phyloP scores from a whole-genome alignment of 2,797 vertebrate species.

The Odontamblyopus rebecca region DNA sequence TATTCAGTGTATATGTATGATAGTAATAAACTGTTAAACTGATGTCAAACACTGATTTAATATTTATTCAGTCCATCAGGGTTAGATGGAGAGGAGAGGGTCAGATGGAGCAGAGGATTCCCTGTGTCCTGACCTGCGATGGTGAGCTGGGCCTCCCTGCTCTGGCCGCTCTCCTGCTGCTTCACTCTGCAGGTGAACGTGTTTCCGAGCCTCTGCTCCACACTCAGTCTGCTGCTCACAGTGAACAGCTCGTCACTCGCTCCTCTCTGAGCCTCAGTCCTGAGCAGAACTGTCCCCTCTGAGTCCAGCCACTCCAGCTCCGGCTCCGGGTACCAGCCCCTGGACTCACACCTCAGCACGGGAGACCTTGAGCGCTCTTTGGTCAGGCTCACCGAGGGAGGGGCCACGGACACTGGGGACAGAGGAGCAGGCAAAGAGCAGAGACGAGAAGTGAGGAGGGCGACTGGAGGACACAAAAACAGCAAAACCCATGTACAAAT shows the following conservation, averaged over 20 bases:
- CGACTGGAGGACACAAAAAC: too few relatives aligned
- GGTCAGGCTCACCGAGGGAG: neutral
- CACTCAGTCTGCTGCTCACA: constrained; percentile 7
- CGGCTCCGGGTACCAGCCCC: constrained; percentile 36
- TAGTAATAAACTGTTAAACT: too few relatives aligned
- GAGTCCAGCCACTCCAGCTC: constrained; percentile 29
- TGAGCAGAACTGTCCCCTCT: constrained; percentile 5
- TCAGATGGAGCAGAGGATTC: too few relatives aligned
- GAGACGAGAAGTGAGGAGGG: too few relatives aligned
- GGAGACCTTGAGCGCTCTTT: neutral
- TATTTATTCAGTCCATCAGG: neutral
- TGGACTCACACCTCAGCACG: constrained; percentile 22
- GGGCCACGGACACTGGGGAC: constrained; percentile 3
- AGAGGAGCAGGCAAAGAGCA: neutral
- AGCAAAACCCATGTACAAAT: too few relatives aligned
- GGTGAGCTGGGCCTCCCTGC: neutral
- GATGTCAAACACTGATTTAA: too few relatives aligned
- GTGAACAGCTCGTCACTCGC: constrained; percentile 11
- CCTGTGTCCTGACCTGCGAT: neutral
- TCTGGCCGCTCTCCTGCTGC: constrained; percentile 1
- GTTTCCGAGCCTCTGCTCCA: constrained; percentile 9
- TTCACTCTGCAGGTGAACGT: constrained; percentile 9
- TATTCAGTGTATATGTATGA: too few relatives aligned
- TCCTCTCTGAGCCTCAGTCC: constrained; percentile 2
- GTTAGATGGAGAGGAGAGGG: neutral